Percentiles rank a stretch among this genome's conserved stretches.
phyloP scores from a whole-genome alignment of 2,113 vertebrate genomes.

The Gopherus flavomarginatus region DNA sequence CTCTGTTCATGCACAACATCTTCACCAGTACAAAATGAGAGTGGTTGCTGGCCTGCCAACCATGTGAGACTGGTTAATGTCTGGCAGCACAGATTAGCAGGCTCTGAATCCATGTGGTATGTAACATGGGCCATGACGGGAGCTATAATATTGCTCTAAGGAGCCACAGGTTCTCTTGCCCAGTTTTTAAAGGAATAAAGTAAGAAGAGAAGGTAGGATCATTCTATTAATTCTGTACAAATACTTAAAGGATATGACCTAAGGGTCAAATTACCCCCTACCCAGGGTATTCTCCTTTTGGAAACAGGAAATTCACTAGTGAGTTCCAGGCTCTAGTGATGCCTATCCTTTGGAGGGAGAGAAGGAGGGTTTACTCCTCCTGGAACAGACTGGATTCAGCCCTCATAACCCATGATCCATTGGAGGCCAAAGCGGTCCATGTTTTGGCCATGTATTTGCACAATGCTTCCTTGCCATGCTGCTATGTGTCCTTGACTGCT shows the following conservation, averaged over 20 bases:
- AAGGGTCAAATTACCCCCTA: not conserved
- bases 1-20: rapidly evolving
- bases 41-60: not conserved
- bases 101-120: not conserved
- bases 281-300: not conserved
- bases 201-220: not conserved
- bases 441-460: not conserved
- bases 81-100: constrained; percentile 26
- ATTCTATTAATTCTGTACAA: not conserved
- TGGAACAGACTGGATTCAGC: not conserved
- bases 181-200: constrained; percentile 26
- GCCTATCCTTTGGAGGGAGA: not conserved
- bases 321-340: not conserved
- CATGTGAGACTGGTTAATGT: not conserved
- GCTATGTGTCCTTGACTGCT: not conserved
- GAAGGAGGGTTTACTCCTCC: not conserved
- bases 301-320: not conserved
- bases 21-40: not conserved
- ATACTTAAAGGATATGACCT: not conserved
- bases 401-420: not conserved
- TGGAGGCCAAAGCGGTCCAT: not conserved
- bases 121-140: constrained; percentile 25
- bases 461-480: not conserved
- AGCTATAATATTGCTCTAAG: not conserved
- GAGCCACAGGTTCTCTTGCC: constrained; percentile 10